phyloP scores from a whole-genome alignment of 2,113 vertebrate genomes.

The Scolopax mira region DNA sequence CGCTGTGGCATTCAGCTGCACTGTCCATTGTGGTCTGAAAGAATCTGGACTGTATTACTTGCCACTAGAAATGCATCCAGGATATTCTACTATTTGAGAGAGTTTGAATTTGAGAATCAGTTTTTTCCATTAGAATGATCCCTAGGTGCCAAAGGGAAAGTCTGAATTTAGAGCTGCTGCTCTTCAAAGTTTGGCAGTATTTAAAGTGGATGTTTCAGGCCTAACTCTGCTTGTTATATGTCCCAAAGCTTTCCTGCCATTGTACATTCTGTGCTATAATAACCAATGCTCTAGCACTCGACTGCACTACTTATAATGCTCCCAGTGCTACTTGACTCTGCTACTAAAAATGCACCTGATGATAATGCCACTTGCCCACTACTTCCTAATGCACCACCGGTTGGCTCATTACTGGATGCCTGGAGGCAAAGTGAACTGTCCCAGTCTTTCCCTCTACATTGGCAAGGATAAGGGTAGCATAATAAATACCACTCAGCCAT shows the following conservation, averaged over 20 bases:
- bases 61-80: slow-evolving; percentile 26
- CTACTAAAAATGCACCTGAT: slow-evolving; percentile 66
- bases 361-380: slow-evolving; percentile 61
- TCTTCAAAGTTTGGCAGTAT: slow-evolving; percentile 51
- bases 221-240: slow-evolving; percentile 59
- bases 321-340: slow-evolving; percentile 56
- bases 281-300: slow-evolving; percentile 31
- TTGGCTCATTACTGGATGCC: slow-evolving; percentile 68
- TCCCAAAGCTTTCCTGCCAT: slow-evolving; percentile 35
- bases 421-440: slow-evolving; percentile 63
- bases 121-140: slow-evolving; percentile 3
- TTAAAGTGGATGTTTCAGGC: slow-evolving; percentile 41
- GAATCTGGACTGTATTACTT: slow-evolving; percentile 29
- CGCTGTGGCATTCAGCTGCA: neutral
- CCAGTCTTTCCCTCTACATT: slow-evolving; percentile 34
- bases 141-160: slow-evolving; percentile 1
- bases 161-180: slow-evolving; percentile 42
- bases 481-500: slow-evolving; percentile 46
- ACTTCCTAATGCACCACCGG: slow-evolving; percentile 57
- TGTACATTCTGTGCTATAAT: slow-evolving; percentile 54
- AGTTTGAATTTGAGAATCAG: neutral
- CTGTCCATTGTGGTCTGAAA: slow-evolving; percentile 33
- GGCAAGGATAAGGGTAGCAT: slow-evolving; percentile 51
- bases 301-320: slow-evolving; percentile 55
- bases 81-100: slow-evolving; percentile 31